These are phyloP conservation scores for Hirundichthys speculiger DNA, from an alignment of 2,113 vertebrate species.

Conservation along the genomic window DNA sequence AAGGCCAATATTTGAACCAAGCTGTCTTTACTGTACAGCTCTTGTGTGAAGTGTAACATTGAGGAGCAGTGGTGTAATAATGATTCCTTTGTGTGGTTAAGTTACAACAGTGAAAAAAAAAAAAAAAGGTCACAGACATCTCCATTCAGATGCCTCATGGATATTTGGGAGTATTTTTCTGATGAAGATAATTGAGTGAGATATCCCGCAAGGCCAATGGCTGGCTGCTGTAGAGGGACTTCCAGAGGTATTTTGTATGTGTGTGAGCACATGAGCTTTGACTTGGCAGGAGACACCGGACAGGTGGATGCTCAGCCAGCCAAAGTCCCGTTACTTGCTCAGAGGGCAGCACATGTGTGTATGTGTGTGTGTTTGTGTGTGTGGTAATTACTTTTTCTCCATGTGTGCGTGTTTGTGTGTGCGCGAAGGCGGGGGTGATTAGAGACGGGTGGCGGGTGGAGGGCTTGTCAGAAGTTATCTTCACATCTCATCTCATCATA, in stretches of 20 bases:
- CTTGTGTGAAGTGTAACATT: constrained; percentile 30
- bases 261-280: constrained; percentile 62
- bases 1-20: no score
- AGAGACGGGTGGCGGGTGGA: constrained; percentile 66
- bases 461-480: constrained; percentile 79
- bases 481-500: constrained; percentile 78
- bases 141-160: constrained; percentile 26
- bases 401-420: constrained; percentile 35
- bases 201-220: constrained; percentile 49
- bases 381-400: constrained; percentile 75
- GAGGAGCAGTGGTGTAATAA: constrained; percentile 45
- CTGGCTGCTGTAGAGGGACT: constrained; percentile 55
- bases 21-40: no score
- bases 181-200: constrained; percentile 57
- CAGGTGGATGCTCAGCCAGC: constrained; percentile 77
- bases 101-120: constrained; percentile 59
- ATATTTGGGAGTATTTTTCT: constrained; percentile 60
- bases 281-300: constrained; percentile 68
- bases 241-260: constrained; percentile 74
- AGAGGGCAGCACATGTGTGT: constrained; percentile 56
- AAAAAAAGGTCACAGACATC: constrained; percentile 64
- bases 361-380: constrained; percentile 18
- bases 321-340: constrained; percentile 75
- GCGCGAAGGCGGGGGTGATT: constrained; percentile 64
- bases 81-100: constrained; percentile 47